Percentiles rank a stretch among this genome's conserved stretches.
These are phyloP conservation scores for Stenodema calcarata DNA, from an alignment of 2,888 invertebrate genomes.

Conservation along the genomic window DNA sequence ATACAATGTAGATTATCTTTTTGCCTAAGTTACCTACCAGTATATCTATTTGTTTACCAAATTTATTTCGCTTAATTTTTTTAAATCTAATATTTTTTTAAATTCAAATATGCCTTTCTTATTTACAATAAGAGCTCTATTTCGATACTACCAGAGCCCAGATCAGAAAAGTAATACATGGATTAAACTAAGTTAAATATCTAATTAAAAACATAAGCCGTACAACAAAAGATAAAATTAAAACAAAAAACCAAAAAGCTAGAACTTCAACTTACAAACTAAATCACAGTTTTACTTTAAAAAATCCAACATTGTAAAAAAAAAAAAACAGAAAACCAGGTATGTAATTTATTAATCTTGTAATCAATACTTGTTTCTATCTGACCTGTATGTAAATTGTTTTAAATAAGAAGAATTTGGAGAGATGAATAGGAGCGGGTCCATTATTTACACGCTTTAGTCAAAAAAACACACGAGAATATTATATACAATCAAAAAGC, in stretches of 20 bases:
- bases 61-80: neutral
- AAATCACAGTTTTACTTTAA: slow-evolving; percentile 28
- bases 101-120: neutral
- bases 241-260: neutral
- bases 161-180: neutral
- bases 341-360: neutral
- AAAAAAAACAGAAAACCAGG: neutral
- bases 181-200: neutral
- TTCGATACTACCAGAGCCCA: neutral
- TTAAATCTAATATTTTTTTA: neutral
- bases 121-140: neutral
- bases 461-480: neutral
- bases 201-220: neutral
- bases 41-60: neutral
- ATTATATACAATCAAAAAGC: slow-evolving; percentile 15
- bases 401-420: neutral
- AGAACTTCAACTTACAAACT: slow-evolving; percentile 10
- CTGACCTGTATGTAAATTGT: neutral
- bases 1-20: neutral
- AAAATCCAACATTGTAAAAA: slow-evolving; percentile 4
- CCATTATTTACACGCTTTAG: slow-evolving; percentile 5
- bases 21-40: neutral
- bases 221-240: neutral
- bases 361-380: neutral
- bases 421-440: neutral